Conservation (phyloP, 1,140 invertebrate genomes). For the Trichonephila clavata region DNA sequence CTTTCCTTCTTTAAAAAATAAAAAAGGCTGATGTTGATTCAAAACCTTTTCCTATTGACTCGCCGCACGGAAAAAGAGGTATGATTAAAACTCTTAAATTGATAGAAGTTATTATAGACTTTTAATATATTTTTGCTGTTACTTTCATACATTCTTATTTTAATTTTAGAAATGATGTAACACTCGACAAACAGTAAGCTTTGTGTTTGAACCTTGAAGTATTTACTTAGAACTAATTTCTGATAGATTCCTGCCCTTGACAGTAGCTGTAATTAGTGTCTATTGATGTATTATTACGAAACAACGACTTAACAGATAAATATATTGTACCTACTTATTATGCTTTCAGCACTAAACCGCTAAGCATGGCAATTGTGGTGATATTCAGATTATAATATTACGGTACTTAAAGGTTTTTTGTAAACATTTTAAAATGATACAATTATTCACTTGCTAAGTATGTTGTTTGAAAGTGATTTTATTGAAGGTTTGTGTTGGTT, state of each 20-base stretch:
- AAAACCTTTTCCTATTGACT: background rate
- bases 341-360: background rate
- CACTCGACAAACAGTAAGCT: background rate
- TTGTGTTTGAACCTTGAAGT: background rate
- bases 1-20: background rate
- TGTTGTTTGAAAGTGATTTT: background rate
- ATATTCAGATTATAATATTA: background rate
- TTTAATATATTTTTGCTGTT: background rate
- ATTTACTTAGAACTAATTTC: background rate
- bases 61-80: background rate
- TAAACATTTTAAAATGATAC: background rate
- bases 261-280: conserved; percentile 19
- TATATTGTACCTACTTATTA: background rate
- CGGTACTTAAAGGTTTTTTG: background rate
- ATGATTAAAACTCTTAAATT: background rate
- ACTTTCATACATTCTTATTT: conserved; percentile 4
- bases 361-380: background rate
- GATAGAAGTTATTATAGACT: background rate
- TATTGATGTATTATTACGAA: background rate
- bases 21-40: background rate
- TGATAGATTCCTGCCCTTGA: background rate
- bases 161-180: conserved; percentile 9
- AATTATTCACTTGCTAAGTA: background rate
- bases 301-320: background rate
- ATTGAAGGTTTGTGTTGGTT: background rate